phyloP scores from a whole-genome alignment of 2,888 invertebrate genomes.

The Trilocha varians region DNA sequence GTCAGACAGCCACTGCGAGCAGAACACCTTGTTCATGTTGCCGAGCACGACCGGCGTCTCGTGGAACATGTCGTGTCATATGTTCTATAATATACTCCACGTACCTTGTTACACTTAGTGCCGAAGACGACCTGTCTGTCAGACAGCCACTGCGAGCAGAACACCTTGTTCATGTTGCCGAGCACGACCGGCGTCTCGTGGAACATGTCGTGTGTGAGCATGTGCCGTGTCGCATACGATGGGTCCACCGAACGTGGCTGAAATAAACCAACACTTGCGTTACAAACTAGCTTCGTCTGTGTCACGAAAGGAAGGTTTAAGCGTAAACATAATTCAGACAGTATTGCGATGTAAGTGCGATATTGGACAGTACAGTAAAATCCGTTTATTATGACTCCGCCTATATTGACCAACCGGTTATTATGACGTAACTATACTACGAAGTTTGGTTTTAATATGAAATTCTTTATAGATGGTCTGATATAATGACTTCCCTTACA shows the following conservation, averaged over 20 bases:
- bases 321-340: no score
- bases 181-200: constrained; percentile 87
- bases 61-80: constrained; percentile 87
- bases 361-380: no score
- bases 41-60: constrained; percentile 87
- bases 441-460: no score
- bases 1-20: constrained; percentile 96
- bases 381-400: no score
- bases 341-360: no score
- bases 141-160: constrained; percentile 96
- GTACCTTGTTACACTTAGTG: constrained; percentile 96
- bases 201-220: constrained; percentile 91
- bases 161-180: constrained; percentile 92
- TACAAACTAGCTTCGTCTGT: no score
- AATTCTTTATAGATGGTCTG: no score
- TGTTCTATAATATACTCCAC: not conserved
- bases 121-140: constrained; percentile 96
- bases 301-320: no score
- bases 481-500: no score
- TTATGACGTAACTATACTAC: no score
- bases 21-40: constrained; percentile 94
- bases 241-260: constrained; percentile 78
- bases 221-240: constrained; percentile 89
- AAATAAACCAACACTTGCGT: no score
- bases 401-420: no score